Conservation (phyloP, 2,888 invertebrate genomes). For the Pseudococcus jackbeardsleyi region DNA sequence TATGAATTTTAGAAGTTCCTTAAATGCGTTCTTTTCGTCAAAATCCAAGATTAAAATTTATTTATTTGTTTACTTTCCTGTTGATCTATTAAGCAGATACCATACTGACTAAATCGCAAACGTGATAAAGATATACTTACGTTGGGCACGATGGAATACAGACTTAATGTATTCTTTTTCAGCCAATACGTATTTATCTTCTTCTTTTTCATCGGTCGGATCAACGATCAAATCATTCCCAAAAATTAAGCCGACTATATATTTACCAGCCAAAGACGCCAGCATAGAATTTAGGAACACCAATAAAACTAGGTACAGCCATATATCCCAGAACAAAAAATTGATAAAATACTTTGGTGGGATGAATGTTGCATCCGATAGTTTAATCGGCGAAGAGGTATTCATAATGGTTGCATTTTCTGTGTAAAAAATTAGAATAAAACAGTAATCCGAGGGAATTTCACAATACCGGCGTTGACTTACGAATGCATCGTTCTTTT, state of each 20-base stretch:
- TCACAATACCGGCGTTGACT: background rate
- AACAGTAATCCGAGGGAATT: too few species aligned
- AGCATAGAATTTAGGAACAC: constrained; percentile 66
- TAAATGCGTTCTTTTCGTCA: too few species aligned
- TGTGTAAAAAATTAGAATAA: background rate
- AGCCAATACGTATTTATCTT: constrained; percentile 3
- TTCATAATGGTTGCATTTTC: background rate
- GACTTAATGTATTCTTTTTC: background rate
- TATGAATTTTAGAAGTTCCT: too few species aligned
- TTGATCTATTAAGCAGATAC: too few species aligned
- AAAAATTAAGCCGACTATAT: background rate
- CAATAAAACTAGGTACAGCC: constrained; percentile 67
- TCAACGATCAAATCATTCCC: background rate
- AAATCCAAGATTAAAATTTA: too few species aligned
- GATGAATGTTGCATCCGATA: background rate
- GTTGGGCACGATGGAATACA: background rate
- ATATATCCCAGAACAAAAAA: constrained; percentile 57
- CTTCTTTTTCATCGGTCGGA: background rate
- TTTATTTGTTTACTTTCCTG: too few species aligned
- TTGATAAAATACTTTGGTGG: background rate
- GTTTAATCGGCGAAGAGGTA: background rate
- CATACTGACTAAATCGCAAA: background rate
- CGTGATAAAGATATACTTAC: background rate
- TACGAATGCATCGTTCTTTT: background rate
- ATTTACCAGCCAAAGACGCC: background rate